Evolutionary conservation across 2,113 vertebrate genomes (phyloP).

Genomic region (Steatornis caripensis): DNA sequence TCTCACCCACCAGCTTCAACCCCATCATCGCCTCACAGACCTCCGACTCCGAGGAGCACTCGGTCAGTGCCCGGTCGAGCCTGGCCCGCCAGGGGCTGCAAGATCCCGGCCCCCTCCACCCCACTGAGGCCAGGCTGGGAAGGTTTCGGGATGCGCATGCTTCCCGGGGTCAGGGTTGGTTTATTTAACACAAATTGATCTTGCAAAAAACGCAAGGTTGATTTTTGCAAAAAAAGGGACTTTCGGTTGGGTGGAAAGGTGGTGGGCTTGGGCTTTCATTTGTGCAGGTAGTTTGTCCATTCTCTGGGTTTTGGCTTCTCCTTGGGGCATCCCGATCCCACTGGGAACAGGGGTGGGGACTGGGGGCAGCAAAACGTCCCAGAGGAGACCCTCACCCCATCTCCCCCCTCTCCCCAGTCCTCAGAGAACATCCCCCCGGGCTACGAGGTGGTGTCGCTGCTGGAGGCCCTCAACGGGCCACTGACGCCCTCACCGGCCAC

Average conservation of each 20-base stretch:
- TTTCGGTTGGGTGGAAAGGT: neutral
- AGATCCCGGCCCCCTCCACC: neutral
- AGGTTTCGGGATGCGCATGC: neutral
- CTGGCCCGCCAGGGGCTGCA: neutral
- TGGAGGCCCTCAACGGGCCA: conserved; percentile 94
- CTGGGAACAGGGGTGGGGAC: neutral
- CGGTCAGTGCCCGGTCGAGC: conserved; percentile 72
- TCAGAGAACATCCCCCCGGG: conserved; percentile 93
- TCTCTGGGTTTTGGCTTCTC: neutral
- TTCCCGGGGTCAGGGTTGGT: neutral
- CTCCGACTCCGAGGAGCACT: conserved; percentile 93
- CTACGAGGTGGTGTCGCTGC: conserved; percentile 92
- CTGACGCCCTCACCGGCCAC: conserved; percentile 80
- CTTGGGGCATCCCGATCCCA: neutral
- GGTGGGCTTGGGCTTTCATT: neutral
- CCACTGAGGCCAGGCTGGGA: neutral
- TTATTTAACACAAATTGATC: neutral
- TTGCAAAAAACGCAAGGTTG: neutral
- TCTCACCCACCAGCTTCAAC: conserved; percentile 88
- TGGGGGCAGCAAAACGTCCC: accelerated
- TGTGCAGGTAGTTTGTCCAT: neutral
- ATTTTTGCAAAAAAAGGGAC: neutral
- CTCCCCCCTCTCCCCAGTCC: conserved; percentile 70
- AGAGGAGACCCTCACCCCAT: neutral
- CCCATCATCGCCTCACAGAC: conserved; percentile 93